Conservation (phyloP, 2,797 vertebrate genomes). For the Mycteria americana region DNA sequence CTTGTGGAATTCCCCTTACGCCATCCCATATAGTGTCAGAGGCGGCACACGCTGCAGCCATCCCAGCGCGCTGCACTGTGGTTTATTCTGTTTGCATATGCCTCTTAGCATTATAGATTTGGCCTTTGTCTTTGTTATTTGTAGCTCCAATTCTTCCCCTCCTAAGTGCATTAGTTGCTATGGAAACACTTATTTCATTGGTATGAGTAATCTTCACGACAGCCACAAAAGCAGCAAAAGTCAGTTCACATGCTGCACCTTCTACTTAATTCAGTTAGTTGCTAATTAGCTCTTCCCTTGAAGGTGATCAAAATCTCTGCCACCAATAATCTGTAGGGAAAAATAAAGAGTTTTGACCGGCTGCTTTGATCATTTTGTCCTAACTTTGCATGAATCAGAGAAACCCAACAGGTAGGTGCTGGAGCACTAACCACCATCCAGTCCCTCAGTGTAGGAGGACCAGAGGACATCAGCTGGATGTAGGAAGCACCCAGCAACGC, state of each 20-base stretch:
- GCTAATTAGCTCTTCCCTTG: constrained; percentile 36
- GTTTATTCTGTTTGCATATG: not conserved
- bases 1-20: not conserved
- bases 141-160: constrained; percentile 10
- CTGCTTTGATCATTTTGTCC: constrained; percentile 21
- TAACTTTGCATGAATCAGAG: not conserved
- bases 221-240: constrained; percentile 36
- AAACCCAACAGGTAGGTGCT: not conserved
- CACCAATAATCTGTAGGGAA: not conserved
- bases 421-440: not conserved
- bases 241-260: constrained; percentile 2
- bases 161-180: constrained; percentile 46
- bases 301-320: constrained; percentile 34
- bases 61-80: no score
- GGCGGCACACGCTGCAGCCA: not conserved
- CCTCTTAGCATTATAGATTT: not conserved
- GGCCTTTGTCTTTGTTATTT: constrained; percentile 55
- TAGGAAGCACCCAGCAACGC: not conserved
- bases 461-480: not conserved
- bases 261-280: constrained; percentile 35
- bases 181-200: constrained; percentile 56
- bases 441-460: not conserved
- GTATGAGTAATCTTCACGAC: constrained; percentile 32
- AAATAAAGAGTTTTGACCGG: not conserved
- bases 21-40: not conserved